Conservation (phyloP, 2,888 invertebrate species). For the Leptopilina drosophilae region DNA sequence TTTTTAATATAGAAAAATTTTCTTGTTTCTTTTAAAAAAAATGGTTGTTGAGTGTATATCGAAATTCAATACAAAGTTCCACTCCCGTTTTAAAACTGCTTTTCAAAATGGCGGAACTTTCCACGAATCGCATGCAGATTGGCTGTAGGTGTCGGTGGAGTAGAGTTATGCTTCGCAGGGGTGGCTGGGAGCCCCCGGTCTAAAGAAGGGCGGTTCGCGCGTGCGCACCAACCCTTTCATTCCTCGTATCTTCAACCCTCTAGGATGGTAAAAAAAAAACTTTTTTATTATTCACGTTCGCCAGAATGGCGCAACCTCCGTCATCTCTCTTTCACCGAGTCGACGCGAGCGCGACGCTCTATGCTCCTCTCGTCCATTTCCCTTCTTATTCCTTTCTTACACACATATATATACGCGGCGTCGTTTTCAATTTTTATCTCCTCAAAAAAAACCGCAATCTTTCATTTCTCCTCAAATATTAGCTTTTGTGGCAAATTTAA, state of each 20-base stretch:
- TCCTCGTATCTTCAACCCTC: constrained; percentile 52
- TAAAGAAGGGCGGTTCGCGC: constrained; percentile 74
- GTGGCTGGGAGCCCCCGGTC: constrained; percentile 64
- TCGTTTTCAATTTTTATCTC: not conserved
- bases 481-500: no score
- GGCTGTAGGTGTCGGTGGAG: constrained; percentile 69
- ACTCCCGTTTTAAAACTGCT: constrained; percentile 65
- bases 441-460: not conserved
- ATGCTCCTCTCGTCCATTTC: not conserved
- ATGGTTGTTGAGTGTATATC: not conserved
- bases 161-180: constrained; percentile 65
- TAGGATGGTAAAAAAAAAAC: constrained; percentile 48
- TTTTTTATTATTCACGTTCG: constrained; percentile 43
- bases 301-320: constrained; percentile 24
- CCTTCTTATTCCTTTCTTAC: constrained; percentile 12
- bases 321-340: constrained; percentile 27
- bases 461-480: no score
- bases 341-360: not conserved
- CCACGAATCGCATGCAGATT: constrained; percentile 73
- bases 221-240: constrained; percentile 65
- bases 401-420: no score
- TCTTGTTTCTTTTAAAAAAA: not conserved
- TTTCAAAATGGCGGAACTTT: constrained; percentile 71
- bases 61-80: constrained; percentile 44
- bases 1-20: not conserved